phyloP scores from a whole-genome alignment of 2,888 invertebrate genomes.

The Hydrotaea diabolus region DNA sequence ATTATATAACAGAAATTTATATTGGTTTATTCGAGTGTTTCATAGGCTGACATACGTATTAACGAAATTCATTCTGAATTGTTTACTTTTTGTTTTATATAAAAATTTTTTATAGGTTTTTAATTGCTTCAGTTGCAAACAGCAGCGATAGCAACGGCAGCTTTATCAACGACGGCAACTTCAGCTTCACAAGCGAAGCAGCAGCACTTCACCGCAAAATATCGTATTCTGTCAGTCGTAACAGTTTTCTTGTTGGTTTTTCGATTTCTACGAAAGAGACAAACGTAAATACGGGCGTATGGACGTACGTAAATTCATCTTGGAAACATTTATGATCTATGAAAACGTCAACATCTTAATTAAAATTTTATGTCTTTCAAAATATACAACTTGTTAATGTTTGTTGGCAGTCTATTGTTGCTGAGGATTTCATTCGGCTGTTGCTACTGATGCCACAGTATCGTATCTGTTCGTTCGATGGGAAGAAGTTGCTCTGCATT shows the following conservation, averaged over 20 bases:
- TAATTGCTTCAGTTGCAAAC: slow-evolving; percentile 20
- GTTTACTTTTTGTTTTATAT: slow-evolving; percentile 30
- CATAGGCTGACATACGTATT: slow-evolving; percentile 8
- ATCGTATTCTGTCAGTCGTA: slow-evolving; percentile 28
- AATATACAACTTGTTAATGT: slow-evolving; percentile 58
- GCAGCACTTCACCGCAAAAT: slow-evolving; percentile 32
- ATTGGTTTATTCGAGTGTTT: not conserved
- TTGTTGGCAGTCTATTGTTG: slow-evolving; percentile 25
- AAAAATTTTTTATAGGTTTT: slow-evolving; percentile 47
- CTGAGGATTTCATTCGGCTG: not conserved
- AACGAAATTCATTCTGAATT: slow-evolving; percentile 23
- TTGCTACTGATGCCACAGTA: not conserved
- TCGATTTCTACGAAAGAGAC: slow-evolving; percentile 9
- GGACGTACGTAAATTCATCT: slow-evolving; percentile 25
- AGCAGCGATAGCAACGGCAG: not conserved
- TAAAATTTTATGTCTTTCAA: slow-evolving; percentile 56
- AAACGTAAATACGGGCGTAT: not conserved
- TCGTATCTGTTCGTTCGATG: slow-evolving; percentile 22
- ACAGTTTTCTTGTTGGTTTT: slow-evolving; percentile 34
- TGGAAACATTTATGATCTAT: slow-evolving; percentile 53
- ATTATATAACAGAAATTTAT: slow-evolving; percentile 17
- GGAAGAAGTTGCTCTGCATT: slow-evolving; percentile 17
- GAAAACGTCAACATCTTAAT: slow-evolving; percentile 60
- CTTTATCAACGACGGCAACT: too few species aligned
- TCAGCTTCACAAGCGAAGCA: not conserved